Base-by-base conservation (phyloP, 2,797 vertebrate genomes). In the Lophotriccus pileatus region DNA sequence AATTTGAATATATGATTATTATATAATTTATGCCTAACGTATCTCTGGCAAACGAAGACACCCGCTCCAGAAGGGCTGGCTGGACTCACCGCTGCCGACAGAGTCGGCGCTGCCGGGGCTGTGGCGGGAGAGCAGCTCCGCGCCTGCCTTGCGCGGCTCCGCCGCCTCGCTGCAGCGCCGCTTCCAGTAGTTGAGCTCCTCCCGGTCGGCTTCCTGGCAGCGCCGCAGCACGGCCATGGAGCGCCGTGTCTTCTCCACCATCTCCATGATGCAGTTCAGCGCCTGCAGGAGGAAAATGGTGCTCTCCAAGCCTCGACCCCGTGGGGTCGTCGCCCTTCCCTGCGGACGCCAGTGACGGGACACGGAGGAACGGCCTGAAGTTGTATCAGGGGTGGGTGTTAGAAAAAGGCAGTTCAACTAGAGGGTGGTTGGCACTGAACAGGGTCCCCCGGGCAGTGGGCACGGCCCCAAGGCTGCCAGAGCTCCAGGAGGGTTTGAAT, bases 241-340 rank as follows among this genome's bases (percentile, higher is more conserved):
- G 58, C 99, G 98, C 72, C 99, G 98, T 0, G 99, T 99, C 96
- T 99, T 99, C 95, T 99, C 99, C 97, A 99, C 99, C 99, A 99
- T 99, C 97, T 99, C 99, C 98, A 99, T 99, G 46, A 99, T 99
- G 96, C 99, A 99, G 94, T 99, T 99, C 95, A 99, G 95, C 8
- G 99, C 99, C 99, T 99, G 93, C 24, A 2, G 30, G 62, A 27
- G 72, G 46, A 32, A 32, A 19, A 12, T 17, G 3, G 50, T 10
- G 27, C 50, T 52, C 50, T 52, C 50, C 30, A 7, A 5, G 28
- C 18, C 49, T 18, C 6, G 3, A n/a, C n/a, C 37, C 58, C 24
- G 16, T 7, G 3, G 11, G 60, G 60, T 9, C 8, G 28, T 10
- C 12, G 1, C 6, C 6, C 1, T 28, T 32, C 41, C 12, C 30